A percentile compares a stretch with the other conserved stretches of the same genome.
Conservation (phyloP, 2,797 vertebrate species). For the Hippopotamyrus pictus region DNA sequence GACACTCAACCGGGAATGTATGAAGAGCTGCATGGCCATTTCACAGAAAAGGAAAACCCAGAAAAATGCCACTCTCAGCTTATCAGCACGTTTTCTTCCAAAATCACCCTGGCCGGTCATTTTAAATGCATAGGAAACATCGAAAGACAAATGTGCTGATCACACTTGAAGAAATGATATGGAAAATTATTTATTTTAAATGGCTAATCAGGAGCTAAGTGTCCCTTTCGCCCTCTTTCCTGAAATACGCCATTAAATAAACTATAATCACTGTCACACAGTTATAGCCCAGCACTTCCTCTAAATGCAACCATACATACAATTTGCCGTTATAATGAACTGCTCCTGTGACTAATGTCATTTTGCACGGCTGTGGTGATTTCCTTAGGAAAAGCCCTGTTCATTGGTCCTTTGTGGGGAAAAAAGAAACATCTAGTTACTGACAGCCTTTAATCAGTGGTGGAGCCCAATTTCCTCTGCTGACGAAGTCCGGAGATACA, state of each 20-base stretch:
- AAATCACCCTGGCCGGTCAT: slow-evolving; percentile 41
- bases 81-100: slow-evolving; percentile 37
- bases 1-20: neutral
- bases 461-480: neutral
- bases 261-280: slow-evolving; percentile 52
- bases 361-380: slow-evolving; percentile 43
- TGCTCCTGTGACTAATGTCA: slow-evolving; percentile 39
- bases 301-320: slow-evolving; percentile 43
- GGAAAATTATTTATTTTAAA: slow-evolving; percentile 43
- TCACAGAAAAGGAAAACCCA: neutral
- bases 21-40: neutral
- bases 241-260: slow-evolving; percentile 50
- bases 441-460: slow-evolving; percentile 28
- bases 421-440: slow-evolving; percentile 3
- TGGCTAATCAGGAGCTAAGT: slow-evolving; percentile 46
- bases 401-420: slow-evolving; percentile 27
- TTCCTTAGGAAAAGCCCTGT: slow-evolving; percentile 30
- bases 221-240: slow-evolving; percentile 39
- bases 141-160: neutral
- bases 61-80: neutral
- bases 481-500: neutral
- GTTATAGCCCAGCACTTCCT: slow-evolving; percentile 46
- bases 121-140: slow-evolving; percentile 33
- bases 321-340: slow-evolving; percentile 49
- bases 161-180: slow-evolving; percentile 25